Base-by-base conservation (phyloP, 1,140 invertebrate species). In the Bombyx mandarina region DNA sequence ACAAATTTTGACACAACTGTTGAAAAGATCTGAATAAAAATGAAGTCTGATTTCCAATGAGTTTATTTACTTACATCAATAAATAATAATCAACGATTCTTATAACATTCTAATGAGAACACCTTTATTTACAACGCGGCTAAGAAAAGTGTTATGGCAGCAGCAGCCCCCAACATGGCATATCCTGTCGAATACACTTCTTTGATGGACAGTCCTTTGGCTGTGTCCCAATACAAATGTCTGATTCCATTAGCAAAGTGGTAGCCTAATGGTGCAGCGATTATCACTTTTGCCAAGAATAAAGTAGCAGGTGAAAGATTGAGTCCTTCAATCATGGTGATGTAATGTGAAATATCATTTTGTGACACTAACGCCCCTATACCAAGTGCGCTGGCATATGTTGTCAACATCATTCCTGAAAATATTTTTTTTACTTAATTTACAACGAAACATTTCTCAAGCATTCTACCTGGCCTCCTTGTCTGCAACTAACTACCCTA, bases 171-270 rank as follows among this genome's bases (percentile, higher is more conserved):
- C 35, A 92, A 63, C 75, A 93, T 91, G 51, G 81, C 73, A 79
- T 93, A 94, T 63, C 93, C 93, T 46, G 93, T 93, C 6, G 81
- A 79, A 67, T 93, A 93, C 5, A 94, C 93, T 75, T 93, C 89
- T 75, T 93, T 93, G 35, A 93, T 91, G 43, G 91, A 90, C 12
- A 94, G 88, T 61, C 91, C 93, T 65, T 90, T 90, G 7, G 93
- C 93, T 0, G 91, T 88, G 67, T 94, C 93, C 93, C 93, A 94
- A 43, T 89, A 68, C 75, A 94, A 88, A 83, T 94, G 93, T 57
- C 93, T 90, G n/a, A 94, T 86, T 60, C 93, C 93, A 72, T 94
- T 94, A 48, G 88, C 89, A 54, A 90, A 89, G 64, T 94, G 93
- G 65, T 90, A 94, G 7, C 90, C 90, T 4, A 90, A 86, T 43